Evolutionary conservation across 2,888 invertebrate genomes (phyloP), one percentile per base, ranked within the genome.

Genomic region (Nebria brevicollis): DNA sequence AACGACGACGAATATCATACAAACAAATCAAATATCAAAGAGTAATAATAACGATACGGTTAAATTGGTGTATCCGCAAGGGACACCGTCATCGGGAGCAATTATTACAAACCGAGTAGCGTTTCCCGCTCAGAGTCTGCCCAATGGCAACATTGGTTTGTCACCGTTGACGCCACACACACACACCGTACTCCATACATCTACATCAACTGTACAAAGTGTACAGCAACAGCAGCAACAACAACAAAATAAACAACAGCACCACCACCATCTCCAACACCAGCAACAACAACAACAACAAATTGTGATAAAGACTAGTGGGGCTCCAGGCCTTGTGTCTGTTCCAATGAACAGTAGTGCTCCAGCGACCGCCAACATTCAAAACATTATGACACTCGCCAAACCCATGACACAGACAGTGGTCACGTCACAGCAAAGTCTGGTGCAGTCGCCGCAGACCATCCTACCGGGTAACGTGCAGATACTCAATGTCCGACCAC

Each of bases 401-500:
- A 93, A 93, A 89, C 90, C 90, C 83, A 89, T 90, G 84, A 90
- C 89, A 81, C 91, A 91, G 84, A 90, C 90, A 85, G 90, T 91
- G 34, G 91, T 91, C 83, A 91, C 92, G 83, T 91, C 93, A 85
- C 93, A 92, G 85, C 93, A 92, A 86, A 91, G 92, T 85, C 88
- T 93, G 84, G 91, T 93, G 83, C 90, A 91, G 83, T 92, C 92
- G 85, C 91, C 90, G 83, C 93, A 94, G 85, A 70, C 20, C 5
- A 91, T 92, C 82, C 89, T 94, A 84, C 94, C 94, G 80, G 90
- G 92, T 86, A 95, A 95, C 90, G 95, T 97, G 86, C 95, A 95
- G 90, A 95, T 97, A 87, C 91, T 96, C 85, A 96, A 96, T 89
- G 95, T 95, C 91, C 92, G 96, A 85, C 94, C 95, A 77, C 94